These are phyloP conservation scores for Desoria tigrina DNA, from an alignment of 2,888 invertebrate genomes.

Conservation along the genomic window DNA sequence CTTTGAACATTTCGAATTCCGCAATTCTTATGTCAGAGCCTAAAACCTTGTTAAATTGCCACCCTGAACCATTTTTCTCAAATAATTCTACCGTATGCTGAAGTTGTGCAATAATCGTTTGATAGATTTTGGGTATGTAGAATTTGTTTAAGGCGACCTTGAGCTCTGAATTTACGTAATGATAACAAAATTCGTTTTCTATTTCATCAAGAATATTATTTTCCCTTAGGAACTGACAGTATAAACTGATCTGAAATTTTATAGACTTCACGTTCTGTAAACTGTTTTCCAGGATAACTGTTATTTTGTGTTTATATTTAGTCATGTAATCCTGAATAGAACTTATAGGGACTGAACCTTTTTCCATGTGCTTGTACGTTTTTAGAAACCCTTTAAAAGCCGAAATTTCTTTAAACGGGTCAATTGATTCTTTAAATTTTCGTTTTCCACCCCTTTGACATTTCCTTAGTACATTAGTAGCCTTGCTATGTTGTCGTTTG, in stretches of 20 bases:
- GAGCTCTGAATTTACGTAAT: not conserved
- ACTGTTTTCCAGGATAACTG: not conserved
- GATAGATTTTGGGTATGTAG: not conserved
- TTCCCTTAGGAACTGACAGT: conserved; percentile 6
- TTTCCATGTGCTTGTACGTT: not conserved
- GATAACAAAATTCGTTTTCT: not conserved
- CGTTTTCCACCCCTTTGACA: too few relatives aligned
- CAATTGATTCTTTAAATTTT: too few relatives aligned
- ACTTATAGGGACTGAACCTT: not conserved
- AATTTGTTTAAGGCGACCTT: not conserved
- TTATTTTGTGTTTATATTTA: not conserved
- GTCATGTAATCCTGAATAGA: not conserved
- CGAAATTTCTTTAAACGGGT: conserved; percentile 4
- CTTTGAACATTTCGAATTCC: not conserved
- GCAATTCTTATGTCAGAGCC: conserved; percentile 19
- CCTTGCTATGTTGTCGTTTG: too few relatives aligned
- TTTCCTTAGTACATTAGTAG: too few relatives aligned
- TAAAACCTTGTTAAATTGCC: conserved; percentile 3
- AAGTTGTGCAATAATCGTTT: not conserved
- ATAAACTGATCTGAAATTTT: too few relatives aligned
- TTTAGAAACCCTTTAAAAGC: conserved; percentile 14
- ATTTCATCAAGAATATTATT: not conserved
- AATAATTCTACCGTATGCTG: conserved; percentile 10
- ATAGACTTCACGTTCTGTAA: not conserved
- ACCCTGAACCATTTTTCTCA: too few relatives aligned